phyloP scores from a whole-genome alignment of 2,797 vertebrate genomes.

The Cyprinella venusta region DNA sequence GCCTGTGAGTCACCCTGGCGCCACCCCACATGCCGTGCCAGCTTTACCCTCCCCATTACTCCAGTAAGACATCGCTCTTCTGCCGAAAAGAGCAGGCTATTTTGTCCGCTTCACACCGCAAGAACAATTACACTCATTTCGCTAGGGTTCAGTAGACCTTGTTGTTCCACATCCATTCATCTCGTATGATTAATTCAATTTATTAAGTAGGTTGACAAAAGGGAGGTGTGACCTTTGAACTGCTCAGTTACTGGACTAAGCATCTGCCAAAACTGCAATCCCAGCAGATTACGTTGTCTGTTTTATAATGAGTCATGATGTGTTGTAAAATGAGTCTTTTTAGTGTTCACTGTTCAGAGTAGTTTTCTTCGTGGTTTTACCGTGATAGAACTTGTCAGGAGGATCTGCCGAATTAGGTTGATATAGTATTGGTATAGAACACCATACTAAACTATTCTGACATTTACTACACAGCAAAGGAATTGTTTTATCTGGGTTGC shows the following conservation, averaged over 20 bases:
- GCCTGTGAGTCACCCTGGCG: slow-evolving; percentile 31
- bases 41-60: background rate
- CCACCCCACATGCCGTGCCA: background rate
- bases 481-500: background rate
- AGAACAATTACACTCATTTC: slow-evolving; percentile 36
- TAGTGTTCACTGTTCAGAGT: background rate
- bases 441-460: background rate
- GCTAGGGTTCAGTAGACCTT: background rate
- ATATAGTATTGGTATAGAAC: slow-evolving; percentile 9
- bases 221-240: slow-evolving; percentile 51
- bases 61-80: background rate
- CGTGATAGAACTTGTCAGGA: background rate
- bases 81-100: background rate
- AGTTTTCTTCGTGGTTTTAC: background rate
- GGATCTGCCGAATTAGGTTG: background rate
- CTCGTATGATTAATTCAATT: slow-evolving; percentile 60
- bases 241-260: slow-evolving; percentile 22
- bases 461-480: background rate
- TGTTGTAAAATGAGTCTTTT: background rate
- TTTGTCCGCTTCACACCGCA: slow-evolving; percentile 1
- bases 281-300: slow-evolving; percentile 20
- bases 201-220: slow-evolving; percentile 57
- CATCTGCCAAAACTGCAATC: slow-evolving; percentile 8
- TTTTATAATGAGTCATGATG: slow-evolving; percentile 17
- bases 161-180: slow-evolving; percentile 39